These are phyloP conservation scores for Holocentrus rufus DNA, from an alignment of 2,797 vertebrate genomes.

Conservation along the genomic window DNA sequence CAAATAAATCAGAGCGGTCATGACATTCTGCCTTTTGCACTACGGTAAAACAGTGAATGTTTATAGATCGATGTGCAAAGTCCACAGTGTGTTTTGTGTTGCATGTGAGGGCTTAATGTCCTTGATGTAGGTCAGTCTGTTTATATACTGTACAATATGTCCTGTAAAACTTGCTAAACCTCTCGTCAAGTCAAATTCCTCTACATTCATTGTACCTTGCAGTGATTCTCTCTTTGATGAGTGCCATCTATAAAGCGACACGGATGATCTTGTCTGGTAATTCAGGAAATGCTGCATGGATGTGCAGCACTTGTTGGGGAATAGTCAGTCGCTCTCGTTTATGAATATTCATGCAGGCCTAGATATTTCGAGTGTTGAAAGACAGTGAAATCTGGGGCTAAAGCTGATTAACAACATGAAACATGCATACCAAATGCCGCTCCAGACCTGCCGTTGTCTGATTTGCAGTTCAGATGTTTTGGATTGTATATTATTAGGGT, in stretches of 20 bases:
- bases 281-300: constrained; percentile 50
- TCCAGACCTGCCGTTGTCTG: constrained; percentile 24
- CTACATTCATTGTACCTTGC: constrained; percentile 19
- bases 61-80: background rate
- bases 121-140: background rate
- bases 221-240: constrained; percentile 22
- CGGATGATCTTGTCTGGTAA: constrained; percentile 38
- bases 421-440: constrained; percentile 21
- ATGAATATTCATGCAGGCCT: constrained; percentile 64
- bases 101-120: background rate
- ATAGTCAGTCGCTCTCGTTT: constrained; percentile 38
- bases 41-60: background rate
- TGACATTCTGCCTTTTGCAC: background rate
- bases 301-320: constrained; percentile 56
- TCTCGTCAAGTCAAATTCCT: constrained; percentile 16
- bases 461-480: constrained; percentile 39
- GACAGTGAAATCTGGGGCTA: constrained; percentile 58
- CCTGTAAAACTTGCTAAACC: background rate
- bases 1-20: no score
- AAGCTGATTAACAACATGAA: constrained; percentile 62
- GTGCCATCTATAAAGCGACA: constrained; percentile 6
- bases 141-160: no score
- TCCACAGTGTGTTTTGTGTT: no score
- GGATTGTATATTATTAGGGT: constrained; percentile 44
- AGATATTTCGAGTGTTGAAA: constrained; percentile 56